These are phyloP conservation scores for Hemichromis elongatus DNA, from an alignment of 2,113 vertebrate species.

Conservation along the genomic window DNA sequence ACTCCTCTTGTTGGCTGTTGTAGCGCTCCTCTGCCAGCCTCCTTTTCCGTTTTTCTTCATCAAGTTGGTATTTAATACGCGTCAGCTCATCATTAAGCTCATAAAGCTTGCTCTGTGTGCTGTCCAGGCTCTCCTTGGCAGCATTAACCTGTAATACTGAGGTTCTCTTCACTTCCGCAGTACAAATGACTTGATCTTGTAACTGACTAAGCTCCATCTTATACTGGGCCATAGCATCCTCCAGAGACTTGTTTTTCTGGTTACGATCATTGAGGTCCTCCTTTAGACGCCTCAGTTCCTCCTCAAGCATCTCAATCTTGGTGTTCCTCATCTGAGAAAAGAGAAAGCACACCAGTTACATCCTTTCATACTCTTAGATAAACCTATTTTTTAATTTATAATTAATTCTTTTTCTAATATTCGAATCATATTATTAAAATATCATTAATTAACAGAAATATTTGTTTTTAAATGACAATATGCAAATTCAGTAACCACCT, in stretches of 20 bases:
- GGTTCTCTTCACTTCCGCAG: conserved; percentile 85
- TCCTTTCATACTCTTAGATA: background rate
- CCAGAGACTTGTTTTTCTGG: conserved; percentile 85
- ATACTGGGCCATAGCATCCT: conserved; percentile 81
- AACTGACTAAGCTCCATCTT: conserved; percentile 82
- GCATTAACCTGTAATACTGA: conserved; percentile 76
- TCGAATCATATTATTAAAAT: background rate
- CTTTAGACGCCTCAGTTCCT: conserved; percentile 84
- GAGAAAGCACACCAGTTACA: background rate
- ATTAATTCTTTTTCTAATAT: background rate
- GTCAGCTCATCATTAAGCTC: conserved; percentile 87
- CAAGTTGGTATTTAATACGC: conserved; percentile 82
- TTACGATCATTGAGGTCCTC: conserved; percentile 81
- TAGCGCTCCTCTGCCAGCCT: conserved; percentile 90
- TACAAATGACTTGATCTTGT: conserved; percentile 79
- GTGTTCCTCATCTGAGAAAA: conserved; percentile 88
- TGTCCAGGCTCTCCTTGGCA: conserved; percentile 83
- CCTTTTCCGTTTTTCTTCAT: conserved; percentile 91
- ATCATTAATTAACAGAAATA: background rate
- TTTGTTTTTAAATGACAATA: background rate
- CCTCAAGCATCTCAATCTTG: conserved; percentile 90
- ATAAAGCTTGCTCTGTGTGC: conserved; percentile 82
- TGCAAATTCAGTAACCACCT: conserved; percentile 72
- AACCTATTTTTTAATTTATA: background rate
- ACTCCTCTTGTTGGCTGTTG: conserved; percentile 87